These are phyloP conservation scores for Choristoneura rosaceana DNA, from an alignment of 2,888 invertebrate genomes.

Conservation along the genomic window DNA sequence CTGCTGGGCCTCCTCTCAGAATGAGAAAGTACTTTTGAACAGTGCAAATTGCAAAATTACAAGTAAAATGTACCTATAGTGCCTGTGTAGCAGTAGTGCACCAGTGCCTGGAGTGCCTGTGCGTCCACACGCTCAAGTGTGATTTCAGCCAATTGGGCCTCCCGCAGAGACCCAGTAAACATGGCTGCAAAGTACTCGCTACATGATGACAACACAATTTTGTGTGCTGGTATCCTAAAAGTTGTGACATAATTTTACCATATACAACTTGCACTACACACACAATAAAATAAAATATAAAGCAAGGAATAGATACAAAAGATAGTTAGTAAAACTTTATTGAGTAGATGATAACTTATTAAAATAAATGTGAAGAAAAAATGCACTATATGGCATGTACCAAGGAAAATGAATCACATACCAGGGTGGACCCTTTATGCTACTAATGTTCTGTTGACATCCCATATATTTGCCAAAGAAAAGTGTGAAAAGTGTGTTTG, in stretches of 20 bases:
- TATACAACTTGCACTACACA: background rate
- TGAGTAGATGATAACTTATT: background rate
- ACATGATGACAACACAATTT: conserved; percentile 95
- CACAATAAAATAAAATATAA: background rate
- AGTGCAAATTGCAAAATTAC: background rate
- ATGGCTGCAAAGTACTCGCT: conserved; percentile 98
- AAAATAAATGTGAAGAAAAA: no score
- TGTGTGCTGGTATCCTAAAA: conserved; percentile 91
- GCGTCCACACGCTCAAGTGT: conserved; percentile 94
- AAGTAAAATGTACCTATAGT: conserved; percentile 73
- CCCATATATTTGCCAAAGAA: no score
- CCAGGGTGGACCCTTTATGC: no score
- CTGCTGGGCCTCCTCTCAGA: no score
- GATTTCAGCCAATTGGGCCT: conserved; percentile 93
- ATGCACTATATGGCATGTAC: no score
- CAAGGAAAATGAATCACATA: no score
- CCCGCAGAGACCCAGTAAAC: conserved; percentile 95
- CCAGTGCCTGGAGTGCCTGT: conserved; percentile 93
- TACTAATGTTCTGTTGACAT: no score
- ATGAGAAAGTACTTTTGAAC: background rate
- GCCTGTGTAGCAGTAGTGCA: conserved; percentile 97
- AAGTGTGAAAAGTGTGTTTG: no score
- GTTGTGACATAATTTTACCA: background rate
- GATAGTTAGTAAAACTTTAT: no score
- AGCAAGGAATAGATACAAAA: background rate